Base-by-base conservation (phyloP, 1,140 invertebrate genomes). In the Drosophila jambulina region DNA sequence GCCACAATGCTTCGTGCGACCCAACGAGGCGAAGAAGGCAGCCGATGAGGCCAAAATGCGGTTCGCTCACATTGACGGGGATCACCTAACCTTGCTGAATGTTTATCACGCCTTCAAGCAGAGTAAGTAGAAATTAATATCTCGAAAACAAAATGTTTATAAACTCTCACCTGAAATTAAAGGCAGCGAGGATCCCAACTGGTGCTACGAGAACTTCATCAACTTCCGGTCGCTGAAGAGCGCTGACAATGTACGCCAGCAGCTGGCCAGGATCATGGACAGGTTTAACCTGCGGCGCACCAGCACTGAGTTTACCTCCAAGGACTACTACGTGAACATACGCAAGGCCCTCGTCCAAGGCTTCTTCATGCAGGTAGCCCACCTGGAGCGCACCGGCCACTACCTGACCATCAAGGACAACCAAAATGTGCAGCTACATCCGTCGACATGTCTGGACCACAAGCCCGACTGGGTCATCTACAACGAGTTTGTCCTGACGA, bases 391-490 rank as follows among this genome's bases (percentile, higher is more conserved):
- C 75, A 98, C 97, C 9, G 98, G 98, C 1, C 98, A 99, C 93
- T 99, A 99, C 94, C 94, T 99, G 71, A 99, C 99, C 17, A 98
- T 99, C 48, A 99, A 99, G 93, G 99, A 99, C 94, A 99, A 99
- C 94, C 99, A 99, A 94, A 96, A 98, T 60, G 99, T 99, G 10
- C 98, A 99, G 93, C 95, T 99, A 15, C 99, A 99, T 94, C 99
- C 99, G 0, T 99, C 98, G 51, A 99, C 98, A 19, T 99, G 98
- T 93, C 94, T 99, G 17, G 99, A 99, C 94, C 99, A 99, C 93
- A 99, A 99, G 94, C 99, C 99, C 4, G 99, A 99, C 93, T 99
- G 99, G 99, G 99, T 99, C 19, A 96, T 99, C 56, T 99, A 99
- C 94, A 99, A 99, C 94, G 99, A 99, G 94, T 99, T 99, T 93